Base-by-base conservation (phyloP, 2,797 vertebrate species). In the Smutsia temminckii region DNA sequence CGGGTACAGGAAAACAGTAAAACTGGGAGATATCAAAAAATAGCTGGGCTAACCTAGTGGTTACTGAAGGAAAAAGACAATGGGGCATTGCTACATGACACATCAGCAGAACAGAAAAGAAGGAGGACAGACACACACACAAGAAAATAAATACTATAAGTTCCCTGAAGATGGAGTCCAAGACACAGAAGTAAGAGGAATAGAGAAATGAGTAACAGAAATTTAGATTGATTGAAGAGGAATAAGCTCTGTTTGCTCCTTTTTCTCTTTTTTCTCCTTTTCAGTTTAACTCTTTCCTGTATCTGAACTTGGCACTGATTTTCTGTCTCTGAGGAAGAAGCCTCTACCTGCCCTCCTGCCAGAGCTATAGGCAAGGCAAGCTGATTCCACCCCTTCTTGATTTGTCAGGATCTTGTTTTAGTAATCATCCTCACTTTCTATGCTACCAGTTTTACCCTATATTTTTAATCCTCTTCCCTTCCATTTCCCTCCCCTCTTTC, bases 141-240 rank as follows among this genome's bases (percentile, higher is more conserved):
- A 64, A 72, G 75, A 74, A 57, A 77, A n/a, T 61, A 81, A 93
- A 61, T 77, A 64, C 89, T 37, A 27, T 57, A 79, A 4, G 7
- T 9, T 75, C 13, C 93, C 90, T 95, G 80, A 89, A 96, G 87
- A 51, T 93, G 84, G 90, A 84, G 79, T 71, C 42, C 92, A n/a
- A 81, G 85, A 68, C 49, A 84, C 42, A 89, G 64, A 89, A 57
- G 32, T 68, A 86, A 25, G 29, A 87, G 37, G 10, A 85, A 55
- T 55, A 84, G 27, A 53, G 34, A 64, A 25, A 2, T 25, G 29
- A 0, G 18, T 66, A 89, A 71, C 57, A 83, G 69, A 86, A 89
- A 84, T 96, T 93, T 71, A 91, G 27, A 72, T n/a, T 49, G 46
- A 66, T 77, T 16, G 42, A 23, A 91, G 49, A 88, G 37, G 17